Conservation (phyloP, 2,888 invertebrate species). For the Amiota mariae region DNA sequence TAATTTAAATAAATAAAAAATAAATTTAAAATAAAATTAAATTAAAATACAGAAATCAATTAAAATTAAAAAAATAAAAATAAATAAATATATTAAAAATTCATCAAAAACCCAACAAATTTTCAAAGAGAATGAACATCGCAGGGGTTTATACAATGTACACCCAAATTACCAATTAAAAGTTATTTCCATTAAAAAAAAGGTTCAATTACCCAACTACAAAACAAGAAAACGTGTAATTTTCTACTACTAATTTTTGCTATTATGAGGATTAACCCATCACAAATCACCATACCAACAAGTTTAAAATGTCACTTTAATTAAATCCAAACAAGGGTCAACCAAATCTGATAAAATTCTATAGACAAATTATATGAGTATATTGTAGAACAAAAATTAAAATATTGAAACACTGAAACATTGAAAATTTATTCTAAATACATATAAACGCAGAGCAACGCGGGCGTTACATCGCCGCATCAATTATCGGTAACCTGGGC, state of each 20-base stretch:
- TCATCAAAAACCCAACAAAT: no score
- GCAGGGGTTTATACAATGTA: no score
- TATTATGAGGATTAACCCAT: no score
- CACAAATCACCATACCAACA: no score
- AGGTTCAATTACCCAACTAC: no score
- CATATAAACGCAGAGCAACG: constrained; percentile 54
- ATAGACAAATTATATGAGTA: constrained; percentile 12
- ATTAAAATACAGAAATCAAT: not conserved
- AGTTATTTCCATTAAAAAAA: not conserved
- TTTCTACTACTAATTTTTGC: no score
- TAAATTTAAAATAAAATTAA: constrained; percentile 30
- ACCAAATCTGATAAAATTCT: constrained; percentile 19
- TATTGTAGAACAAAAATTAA: constrained; percentile 14
- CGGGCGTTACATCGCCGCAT: constrained; percentile 68
- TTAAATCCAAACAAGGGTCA: no score
- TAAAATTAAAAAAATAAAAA: no score
- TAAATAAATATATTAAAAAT: no score
- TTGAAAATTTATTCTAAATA: constrained; percentile 38
- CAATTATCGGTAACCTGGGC: constrained; percentile 74
- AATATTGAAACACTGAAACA: constrained; percentile 13
- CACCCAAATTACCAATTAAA: constrained; percentile 25
- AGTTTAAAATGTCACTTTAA: no score
- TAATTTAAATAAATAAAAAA: constrained; percentile 22
- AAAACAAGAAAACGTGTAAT: no score
- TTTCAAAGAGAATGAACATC: not conserved